phyloP scores from a whole-genome alignment of 2,797 vertebrate species.

The Monodelphis domestica region DNA sequence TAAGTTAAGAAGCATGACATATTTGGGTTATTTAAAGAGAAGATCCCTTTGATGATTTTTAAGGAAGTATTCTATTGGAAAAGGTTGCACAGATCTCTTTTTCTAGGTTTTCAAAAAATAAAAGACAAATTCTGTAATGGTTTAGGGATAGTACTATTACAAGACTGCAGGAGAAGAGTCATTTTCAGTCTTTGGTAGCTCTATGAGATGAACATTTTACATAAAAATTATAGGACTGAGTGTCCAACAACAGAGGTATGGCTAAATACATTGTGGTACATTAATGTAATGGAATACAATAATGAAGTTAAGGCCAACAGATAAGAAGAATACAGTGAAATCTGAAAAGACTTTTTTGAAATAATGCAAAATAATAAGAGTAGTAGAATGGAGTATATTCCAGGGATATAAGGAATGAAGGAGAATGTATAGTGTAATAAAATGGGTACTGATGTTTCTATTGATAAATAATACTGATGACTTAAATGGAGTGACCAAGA shows the following conservation, averaged over 20 bases:
- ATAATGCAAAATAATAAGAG: not conserved
- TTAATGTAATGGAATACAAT: not conserved
- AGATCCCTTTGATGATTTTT: conserved; percentile 26
- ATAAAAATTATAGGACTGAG: not conserved
- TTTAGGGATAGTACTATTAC: conserved; percentile 43
- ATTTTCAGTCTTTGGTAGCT: conserved; percentile 37
- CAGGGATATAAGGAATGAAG: not conserved
- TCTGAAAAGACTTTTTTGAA: not conserved
- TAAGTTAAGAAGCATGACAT: conserved; percentile 26
- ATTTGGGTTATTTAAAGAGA: conserved; percentile 44
- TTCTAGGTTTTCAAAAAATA: conserved; percentile 44
- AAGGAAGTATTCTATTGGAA: conserved; percentile 43
- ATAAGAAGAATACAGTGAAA: not conserved
- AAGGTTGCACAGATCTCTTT: not conserved
- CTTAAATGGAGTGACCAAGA: not conserved
- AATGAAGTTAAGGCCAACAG: not conserved
- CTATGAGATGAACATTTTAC: not conserved
- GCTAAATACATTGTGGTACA: not conserved
- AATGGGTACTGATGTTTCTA: too few relatives aligned
- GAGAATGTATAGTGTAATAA: not conserved
- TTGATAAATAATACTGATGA: not conserved
- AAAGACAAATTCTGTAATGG: conserved; percentile 6
- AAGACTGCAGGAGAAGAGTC: not conserved
- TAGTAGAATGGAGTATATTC: not conserved
- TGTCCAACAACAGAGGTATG: not conserved